Evolutionary conservation across 2,797 vertebrate genomes (phyloP), one percentile per base, ranked within the genome.

Genomic region (Tachyglossus aculeatus): DNA sequence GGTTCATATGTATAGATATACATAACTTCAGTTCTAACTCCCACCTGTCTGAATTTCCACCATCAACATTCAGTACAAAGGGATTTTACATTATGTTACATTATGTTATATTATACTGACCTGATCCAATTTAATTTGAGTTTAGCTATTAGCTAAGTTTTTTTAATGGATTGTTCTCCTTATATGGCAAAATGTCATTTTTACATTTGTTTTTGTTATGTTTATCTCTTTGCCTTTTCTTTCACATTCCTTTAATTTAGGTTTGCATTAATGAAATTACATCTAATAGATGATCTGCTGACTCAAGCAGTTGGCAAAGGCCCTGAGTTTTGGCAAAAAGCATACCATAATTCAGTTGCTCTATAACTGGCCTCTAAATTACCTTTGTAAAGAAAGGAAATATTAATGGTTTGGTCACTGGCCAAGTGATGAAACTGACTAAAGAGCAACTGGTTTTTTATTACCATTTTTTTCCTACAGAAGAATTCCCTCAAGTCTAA

Each of bases 401-500:
- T n/a, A n/a, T 13, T 47, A 27, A 18, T 9, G 14, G 25, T 47
- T 47, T 27, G 44, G 24, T 29, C 24, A 25, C 29, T 27, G n/a
- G 44, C 25, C 4, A 47, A 47, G 25, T 47, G n/a, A 5, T 48
- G 25, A 48, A 27, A 6, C 45, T 48, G 25, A 48, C 15, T 29
- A 18, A 48, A 48, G 16, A 29, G 9, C 15, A 18, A 48, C n/a
- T n/a, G n/a, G n/a, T n/a, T n/a, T n/a, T n/a, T n/a, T n/a, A n/a
- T n/a, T n/a, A n/a, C n/a, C n/a, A n/a, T n/a, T 69, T 83, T 84
- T 70, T 45, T 77, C 54, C 81, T 71, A 70, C 78, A 68, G 72
- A 69, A 87, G 80, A 58, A 84, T 83, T 86, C 82, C 84, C 80
- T 84, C 69, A 59, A 76, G 61, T 71, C 75, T 79, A 73, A 69